phyloP scores from a whole-genome alignment of 2,888 invertebrate genomes.

The Nasonovia ribisnigri region DNA sequence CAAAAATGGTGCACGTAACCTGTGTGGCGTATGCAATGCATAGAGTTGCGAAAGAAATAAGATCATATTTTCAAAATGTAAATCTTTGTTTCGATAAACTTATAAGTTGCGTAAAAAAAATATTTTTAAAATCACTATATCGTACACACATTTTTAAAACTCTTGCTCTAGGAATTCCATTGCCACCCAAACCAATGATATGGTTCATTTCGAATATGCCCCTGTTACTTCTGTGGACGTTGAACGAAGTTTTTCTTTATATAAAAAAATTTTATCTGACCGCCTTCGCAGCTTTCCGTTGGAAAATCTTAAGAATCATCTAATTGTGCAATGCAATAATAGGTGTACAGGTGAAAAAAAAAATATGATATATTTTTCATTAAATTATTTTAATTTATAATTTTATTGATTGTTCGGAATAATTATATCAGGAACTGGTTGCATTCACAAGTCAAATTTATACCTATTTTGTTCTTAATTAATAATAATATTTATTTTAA shows the following conservation, averaged over 20 bases:
- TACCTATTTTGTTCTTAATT: no score
- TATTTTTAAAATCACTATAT: constrained; percentile 68
- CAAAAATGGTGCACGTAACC: constrained; percentile 21
- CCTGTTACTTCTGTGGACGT: no score
- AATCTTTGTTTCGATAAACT: no score
- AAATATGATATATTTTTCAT: not conserved
- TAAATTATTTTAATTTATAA: not conserved
- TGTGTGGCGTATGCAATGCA: not conserved
- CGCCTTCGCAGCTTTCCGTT: not conserved
- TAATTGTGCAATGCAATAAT: constrained; percentile 21
- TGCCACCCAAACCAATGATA: constrained; percentile 45
- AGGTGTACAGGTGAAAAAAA: not conserved
- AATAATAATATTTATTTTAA: no score
- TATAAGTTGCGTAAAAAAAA: constrained; percentile 66
- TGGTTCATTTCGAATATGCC: not conserved
- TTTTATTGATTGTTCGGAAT: not conserved
- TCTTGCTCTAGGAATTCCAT: constrained; percentile 67
- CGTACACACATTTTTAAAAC: constrained; percentile 68
- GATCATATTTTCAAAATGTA: constrained; percentile 12
- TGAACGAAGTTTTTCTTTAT: not conserved
- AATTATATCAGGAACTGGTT: not conserved
- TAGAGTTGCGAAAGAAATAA: constrained; percentile 17
- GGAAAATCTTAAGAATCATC: constrained; percentile 1
- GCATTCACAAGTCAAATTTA: no score
- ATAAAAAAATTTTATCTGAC: not conserved